Percentiles rank a stretch among this genome's conserved stretches.
Evolutionary conservation across 2,888 invertebrate genomes (phyloP).

Genomic region (Gymnoscelis rufifasciata): DNA sequence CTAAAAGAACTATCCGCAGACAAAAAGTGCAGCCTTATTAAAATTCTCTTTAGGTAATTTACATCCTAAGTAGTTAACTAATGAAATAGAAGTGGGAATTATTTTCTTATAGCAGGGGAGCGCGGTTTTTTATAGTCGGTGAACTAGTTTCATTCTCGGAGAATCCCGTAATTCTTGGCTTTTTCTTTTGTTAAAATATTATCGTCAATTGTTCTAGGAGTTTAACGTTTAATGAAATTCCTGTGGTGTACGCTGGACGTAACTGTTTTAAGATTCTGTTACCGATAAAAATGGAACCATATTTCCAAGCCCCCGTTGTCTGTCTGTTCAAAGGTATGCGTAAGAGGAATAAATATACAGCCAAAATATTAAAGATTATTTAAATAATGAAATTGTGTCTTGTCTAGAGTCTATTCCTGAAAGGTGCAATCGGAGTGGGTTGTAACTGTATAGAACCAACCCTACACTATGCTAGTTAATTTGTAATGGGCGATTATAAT

Average conservation of each 20-base stretch:
- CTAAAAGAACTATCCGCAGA: conserved; percentile 32
- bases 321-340: no score
- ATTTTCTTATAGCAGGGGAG: conserved; percentile 25
- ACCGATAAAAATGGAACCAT: no score
- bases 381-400: no score
- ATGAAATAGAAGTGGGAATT: conserved; percentile 30
- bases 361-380: no score
- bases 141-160: conserved; percentile 32
- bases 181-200: conserved; percentile 40
- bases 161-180: conserved; percentile 31
- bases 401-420: no score
- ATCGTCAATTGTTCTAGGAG: conserved; percentile 31
- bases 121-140: conserved; percentile 25
- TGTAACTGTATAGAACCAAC: no score
- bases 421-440: no score
- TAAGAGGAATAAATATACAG: no score
- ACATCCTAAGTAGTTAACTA: conserved; percentile 36
- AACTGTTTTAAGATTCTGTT: no score
- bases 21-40: conserved; percentile 39
- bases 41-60: conserved; percentile 39
- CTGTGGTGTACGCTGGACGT: conserved; percentile 27
- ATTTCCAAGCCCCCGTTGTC: no score
- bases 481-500: no score
- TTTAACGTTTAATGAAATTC: conserved; percentile 55
- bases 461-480: no score